Evolutionary conservation across 2,888 invertebrate genomes (phyloP).

Genomic region (Notocelia uddmanniana): DNA sequence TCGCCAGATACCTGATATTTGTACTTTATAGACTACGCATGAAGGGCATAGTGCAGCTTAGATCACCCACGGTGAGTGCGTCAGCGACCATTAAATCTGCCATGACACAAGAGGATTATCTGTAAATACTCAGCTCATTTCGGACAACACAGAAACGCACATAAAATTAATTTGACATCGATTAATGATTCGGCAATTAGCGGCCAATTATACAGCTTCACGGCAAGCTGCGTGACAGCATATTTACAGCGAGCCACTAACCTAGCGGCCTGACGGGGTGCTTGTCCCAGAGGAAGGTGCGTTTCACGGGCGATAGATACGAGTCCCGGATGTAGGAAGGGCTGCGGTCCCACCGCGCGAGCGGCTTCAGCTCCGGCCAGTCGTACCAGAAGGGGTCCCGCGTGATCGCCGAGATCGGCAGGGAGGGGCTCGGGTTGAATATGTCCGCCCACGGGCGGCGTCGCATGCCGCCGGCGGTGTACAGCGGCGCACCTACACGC

Average conservation of each 20-base stretch:
- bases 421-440: conserved; percentile 91
- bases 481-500: conserved; percentile 89
- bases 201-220: conserved; percentile 74
- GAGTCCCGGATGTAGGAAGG: conserved; percentile 94
- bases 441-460: conserved; percentile 88
- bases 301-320: conserved; percentile 96
- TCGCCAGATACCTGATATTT: conserved; percentile 69
- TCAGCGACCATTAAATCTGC: conserved; percentile 84
- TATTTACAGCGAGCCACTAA: conserved; percentile 87
- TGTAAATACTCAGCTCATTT: conserved; percentile 28
- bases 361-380: conserved; percentile 92
- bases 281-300: conserved; percentile 95
- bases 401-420: conserved; percentile 92
- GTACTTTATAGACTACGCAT: conserved; percentile 81
- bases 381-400: conserved; percentile 97
- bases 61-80: conserved; percentile 77
- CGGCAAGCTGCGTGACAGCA: conserved; percentile 51
- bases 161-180: conserved; percentile 51
- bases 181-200: conserved; percentile 52
- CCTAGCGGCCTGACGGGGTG: conserved; percentile 96
- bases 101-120: conserved; percentile 60
- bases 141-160: conserved; percentile 23
- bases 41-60: conserved; percentile 81
- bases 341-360: conserved; percentile 89
- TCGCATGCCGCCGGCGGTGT: conserved; percentile 87